Percentiles rank a stretch among this genome's conserved stretches.
phyloP scores from a whole-genome alignment of 35 echinoderm and acorn worm genomes.

The Apostichopus parvimensis region DNA sequence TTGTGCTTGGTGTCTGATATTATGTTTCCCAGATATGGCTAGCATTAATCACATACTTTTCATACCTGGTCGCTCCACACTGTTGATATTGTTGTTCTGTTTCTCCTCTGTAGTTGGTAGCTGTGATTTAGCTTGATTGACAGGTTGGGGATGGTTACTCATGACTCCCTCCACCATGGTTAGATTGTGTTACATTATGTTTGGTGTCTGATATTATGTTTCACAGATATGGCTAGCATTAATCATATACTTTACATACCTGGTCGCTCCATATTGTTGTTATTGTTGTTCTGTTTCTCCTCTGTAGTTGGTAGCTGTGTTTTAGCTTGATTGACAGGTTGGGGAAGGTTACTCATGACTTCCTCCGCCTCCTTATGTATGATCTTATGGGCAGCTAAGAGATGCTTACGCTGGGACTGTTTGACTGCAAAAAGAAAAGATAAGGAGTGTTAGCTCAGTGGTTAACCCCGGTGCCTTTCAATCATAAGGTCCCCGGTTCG shows the following conservation, averaged over 20 bases:
- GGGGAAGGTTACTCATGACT: conserved; percentile 58
- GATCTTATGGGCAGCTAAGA: conserved; percentile 82
- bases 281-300: conserved; percentile 27
- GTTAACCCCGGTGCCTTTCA: no score
- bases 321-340: conserved; percentile 32
- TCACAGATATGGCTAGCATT: background rate
- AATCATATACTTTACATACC: background rate
- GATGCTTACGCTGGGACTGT: conserved; percentile 76
- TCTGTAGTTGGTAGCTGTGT: background rate
- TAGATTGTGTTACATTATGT: no score
- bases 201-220: no score
- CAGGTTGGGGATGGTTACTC: conserved; percentile 46
- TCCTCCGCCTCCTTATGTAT: conserved; percentile 88
- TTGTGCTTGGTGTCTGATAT: no score
- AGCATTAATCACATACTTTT: background rate
- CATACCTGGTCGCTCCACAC: conserved; percentile 41
- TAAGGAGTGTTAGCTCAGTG: no score
- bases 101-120: background rate
- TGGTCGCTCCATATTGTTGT: conserved; percentile 29
- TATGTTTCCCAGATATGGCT: background rate
- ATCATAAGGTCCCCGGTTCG: no score
- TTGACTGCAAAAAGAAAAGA: conserved; percentile 62
- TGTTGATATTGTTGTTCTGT: conserved; percentile 22
- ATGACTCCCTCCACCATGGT: conserved; percentile 79
- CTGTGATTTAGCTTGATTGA: conserved; percentile 12